Evolutionary conservation across 1,140 invertebrate genomes (phyloP).

Genomic region (Gonatopus flavifemur): DNA sequence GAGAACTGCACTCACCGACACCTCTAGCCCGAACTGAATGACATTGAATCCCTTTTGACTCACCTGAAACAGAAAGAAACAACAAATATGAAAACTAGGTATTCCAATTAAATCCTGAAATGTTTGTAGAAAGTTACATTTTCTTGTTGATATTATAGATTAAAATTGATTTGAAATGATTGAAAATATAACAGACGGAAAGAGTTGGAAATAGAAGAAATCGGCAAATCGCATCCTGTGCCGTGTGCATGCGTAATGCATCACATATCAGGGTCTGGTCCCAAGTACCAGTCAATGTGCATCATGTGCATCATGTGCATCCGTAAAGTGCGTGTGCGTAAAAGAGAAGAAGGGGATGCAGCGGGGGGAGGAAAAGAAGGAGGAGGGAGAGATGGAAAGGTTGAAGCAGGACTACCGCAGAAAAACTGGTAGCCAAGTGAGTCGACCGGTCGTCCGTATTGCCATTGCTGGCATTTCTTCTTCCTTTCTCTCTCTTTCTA

Average conservation of each 20-base stretch:
- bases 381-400: neutral
- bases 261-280: neutral
- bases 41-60: too few relatives aligned
- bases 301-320: neutral
- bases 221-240: constrained; percentile 9
- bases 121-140: too few relatives aligned
- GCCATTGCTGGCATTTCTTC: constrained; percentile 29
- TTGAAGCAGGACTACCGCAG: constrained; percentile 20
- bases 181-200: too few relatives aligned
- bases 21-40: too few relatives aligned
- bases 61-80: too few relatives aligned
- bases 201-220: constrained; percentile 1
- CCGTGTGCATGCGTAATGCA: constrained; percentile 40
- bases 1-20: too few relatives aligned
- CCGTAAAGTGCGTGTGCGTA: neutral
- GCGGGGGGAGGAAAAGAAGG: constrained; percentile 2
- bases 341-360: neutral
- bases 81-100: too few relatives aligned
- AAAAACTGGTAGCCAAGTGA: constrained; percentile 41
- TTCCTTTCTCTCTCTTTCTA: constrained; percentile 1
- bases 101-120: too few relatives aligned
- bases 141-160: too few relatives aligned
- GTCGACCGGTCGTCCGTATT: constrained; percentile 34
- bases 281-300: neutral
- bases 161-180: too few relatives aligned